Base-by-base conservation (phyloP, 2,888 invertebrate genomes). In the Lordiphosa andalusiaca region DNA sequence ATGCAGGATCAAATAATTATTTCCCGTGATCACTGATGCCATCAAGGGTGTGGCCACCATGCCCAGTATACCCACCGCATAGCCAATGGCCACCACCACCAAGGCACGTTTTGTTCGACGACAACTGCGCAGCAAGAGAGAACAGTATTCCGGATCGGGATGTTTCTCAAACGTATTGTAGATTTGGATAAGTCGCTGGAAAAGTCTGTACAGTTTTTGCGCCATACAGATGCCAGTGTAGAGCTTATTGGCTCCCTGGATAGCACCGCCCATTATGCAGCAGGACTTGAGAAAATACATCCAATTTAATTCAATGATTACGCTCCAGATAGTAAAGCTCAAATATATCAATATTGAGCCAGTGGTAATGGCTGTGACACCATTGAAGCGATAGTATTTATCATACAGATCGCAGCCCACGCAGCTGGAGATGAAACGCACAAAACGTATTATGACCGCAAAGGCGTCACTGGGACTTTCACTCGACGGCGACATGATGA, bases 241-340 rank as follows among this genome's bases (percentile, higher is more conserved):
- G 0, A 82, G 6, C 39, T 82, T 82, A n/a, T 61, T 60, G 0
- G 44, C 6, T 0, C 70, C 81, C n/a, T 83, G 82, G 0, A 76
- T 0, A 0, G 67, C 76, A 13, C 71, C 71, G 39, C 81, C 73
- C 25, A 67, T 23, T 69, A 71, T 81, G 21, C 68, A 69, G 0
- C 47, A 49, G 0, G 73, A 72, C 41, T 74, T 65, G n/a, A 83
- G 33, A 25, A 66, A 4, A 6, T 65, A 67, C 33, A 62, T 69
- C 70, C 67, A 73, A 35, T 69, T 56, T 3, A 57, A 57, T 7
- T 68, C 53, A 4, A 41, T 37, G 0, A 47, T 3, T 6, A 76
- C 67, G 2, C 73, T 78, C 5, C 21, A 44, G 1, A 49, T 35
- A 1, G 72, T 69, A 9, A 68, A 75, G 4, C 36, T 16, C 7